phyloP scores from a whole-genome alignment of 2,888 invertebrate genomes.

The Entomobrya multifasciata region DNA sequence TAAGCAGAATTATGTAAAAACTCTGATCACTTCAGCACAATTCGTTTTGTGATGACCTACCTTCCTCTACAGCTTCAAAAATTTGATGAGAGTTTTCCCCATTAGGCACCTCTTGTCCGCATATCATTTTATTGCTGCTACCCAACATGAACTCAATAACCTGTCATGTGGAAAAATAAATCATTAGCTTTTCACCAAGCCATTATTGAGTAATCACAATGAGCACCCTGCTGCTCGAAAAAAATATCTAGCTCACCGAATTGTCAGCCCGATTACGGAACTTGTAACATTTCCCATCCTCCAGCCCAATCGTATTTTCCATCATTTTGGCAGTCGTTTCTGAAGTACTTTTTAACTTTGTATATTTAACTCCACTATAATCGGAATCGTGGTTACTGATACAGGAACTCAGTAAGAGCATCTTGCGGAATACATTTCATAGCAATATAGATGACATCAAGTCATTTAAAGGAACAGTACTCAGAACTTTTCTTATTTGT shows the following conservation, averaged over 20 bases:
- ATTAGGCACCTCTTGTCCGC: constrained; percentile 29
- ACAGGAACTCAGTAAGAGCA: constrained; percentile 54
- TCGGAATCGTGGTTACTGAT: constrained; percentile 23
- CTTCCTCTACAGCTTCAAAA: constrained; percentile 60
- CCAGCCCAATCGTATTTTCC: constrained; percentile 62
- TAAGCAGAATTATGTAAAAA: too few species aligned
- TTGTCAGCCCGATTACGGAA: constrained; percentile 50
- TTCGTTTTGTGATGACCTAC: too few species aligned
- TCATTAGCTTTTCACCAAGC: neutral
- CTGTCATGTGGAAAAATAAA: constrained; percentile 18
- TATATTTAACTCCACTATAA: neutral
- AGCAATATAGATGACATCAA: neutral
- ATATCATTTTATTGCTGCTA: constrained; percentile 57
- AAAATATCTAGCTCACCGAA: constrained; percentile 25
- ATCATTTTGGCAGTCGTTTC: constrained; percentile 41
- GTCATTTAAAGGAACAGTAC: too few species aligned
- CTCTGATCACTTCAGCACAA: too few species aligned
- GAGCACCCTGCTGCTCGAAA: too few species aligned
- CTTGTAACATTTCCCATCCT: constrained; percentile 49
- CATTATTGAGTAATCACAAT: neutral
- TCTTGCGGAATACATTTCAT: constrained; percentile 13
- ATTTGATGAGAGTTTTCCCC: constrained; percentile 58
- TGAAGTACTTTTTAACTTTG: neutral
- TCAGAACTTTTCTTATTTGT: too few species aligned
- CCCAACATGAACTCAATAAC: constrained; percentile 63